Conservation (phyloP, 2,113 vertebrate genomes). For the Peromyscus leucopus region DNA sequence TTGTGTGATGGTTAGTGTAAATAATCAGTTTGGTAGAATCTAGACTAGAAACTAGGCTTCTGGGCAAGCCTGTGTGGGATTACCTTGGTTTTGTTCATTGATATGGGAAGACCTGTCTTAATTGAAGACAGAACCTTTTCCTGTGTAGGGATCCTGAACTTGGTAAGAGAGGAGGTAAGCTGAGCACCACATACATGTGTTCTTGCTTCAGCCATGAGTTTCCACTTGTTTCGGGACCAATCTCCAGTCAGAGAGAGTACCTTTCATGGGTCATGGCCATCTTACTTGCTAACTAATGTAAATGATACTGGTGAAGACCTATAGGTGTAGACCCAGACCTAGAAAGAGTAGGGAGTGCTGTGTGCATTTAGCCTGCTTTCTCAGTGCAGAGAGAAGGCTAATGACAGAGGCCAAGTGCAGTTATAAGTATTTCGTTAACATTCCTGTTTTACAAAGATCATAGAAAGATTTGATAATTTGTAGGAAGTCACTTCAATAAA, state of each 20-base stretch:
- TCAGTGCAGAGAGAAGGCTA: neutral
- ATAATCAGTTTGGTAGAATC: neutral
- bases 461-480: neutral
- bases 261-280: neutral
- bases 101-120: neutral
- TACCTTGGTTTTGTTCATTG: neutral
- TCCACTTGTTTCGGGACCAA: neutral
- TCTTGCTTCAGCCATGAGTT: neutral
- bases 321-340: neutral
- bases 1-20: neutral
- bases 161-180: neutral
- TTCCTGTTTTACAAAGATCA: neutral
- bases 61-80: neutral
- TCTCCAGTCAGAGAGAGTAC: neutral
- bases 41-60: neutral
- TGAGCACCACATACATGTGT: no score
- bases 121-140: neutral
- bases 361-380: neutral
- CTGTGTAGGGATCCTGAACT: no score
- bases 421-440: neutral
- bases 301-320: neutral
- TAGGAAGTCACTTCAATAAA: neutral
- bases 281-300: neutral
- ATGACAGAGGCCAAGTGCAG: neutral
- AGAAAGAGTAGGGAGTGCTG: neutral